Evolutionary conservation across 1,140 invertebrate species (phyloP).

Genomic region (Meloidogyne exigua): DNA sequence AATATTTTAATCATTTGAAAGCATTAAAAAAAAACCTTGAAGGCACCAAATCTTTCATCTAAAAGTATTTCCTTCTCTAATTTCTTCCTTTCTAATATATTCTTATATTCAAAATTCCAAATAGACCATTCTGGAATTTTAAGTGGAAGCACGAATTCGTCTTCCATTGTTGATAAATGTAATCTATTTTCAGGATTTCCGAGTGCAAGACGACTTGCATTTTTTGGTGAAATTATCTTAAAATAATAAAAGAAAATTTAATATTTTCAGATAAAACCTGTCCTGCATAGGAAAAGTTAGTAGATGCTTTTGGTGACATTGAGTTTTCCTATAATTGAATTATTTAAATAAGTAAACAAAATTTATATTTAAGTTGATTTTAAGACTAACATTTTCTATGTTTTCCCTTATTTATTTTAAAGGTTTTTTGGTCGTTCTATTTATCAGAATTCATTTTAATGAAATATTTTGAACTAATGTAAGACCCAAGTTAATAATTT

Average conservation of each 20-base stretch:
- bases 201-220: conserved; percentile 27
- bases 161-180: conserved; percentile 2
- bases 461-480: not conserved
- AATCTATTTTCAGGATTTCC: conserved; percentile 24
- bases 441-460: not conserved
- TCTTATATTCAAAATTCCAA: conserved; percentile 27
- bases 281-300: conserved; percentile 18
- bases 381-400: not conserved
- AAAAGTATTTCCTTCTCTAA: not conserved
- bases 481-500: not conserved
- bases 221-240: not conserved
- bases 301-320: not conserved
- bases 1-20: not conserved
- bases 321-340: not conserved
- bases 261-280: not conserved
- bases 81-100: not conserved
- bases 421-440: not conserved
- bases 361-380: not conserved
- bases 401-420: not conserved
- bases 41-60: conserved; percentile 28
- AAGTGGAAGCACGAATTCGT: conserved; percentile 26
- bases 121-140: conserved; percentile 32
- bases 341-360: not conserved
- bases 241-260: conserved; percentile 11
- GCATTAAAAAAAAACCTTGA: conserved; percentile 28